Base-by-base conservation (phyloP, 2,113 vertebrate species). In the Grantiella picta region DNA sequence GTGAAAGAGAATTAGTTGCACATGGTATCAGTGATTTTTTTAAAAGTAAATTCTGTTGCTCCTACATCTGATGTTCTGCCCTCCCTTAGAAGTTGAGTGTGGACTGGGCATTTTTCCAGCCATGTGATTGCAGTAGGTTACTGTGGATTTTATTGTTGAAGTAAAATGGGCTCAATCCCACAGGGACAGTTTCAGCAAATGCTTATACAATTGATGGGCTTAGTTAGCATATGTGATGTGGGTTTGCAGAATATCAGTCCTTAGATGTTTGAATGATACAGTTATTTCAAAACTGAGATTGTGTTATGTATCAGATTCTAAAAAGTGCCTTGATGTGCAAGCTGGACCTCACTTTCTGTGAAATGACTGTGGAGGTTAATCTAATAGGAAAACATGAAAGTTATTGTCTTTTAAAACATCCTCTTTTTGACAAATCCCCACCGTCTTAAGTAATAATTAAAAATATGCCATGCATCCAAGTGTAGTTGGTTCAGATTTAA, bases 81-180 rank as follows among this genome's bases (percentile, higher is more conserved):
- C 72, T 94, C 81, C 82, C 64, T 94, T 84, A 79, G 73, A 72
- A 92, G 31, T 20, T 72, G 75, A 65, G 35, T 59, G 29, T 73
- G 72, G 50, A 42, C 76, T 83, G 76, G 77, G 54, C 68, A 16
- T 69, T 91, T 65, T 90, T 95, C 89, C 76, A 96, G 71, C 54
- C 24, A 2, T 42, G 35, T 68, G 42, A 77, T 57, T 80, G 80
- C 54, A 78, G 29, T 47, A 82, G 66, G 66, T 94, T 90, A 36
- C 54, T 52, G 31, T 77, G 61, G 47, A 64, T 94, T 87, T 94
- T 89, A 81, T 82, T 60, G 27, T 12, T 69, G 49, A 79, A 82
- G 38, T 91, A 40, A 91, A 96, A 87, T 60, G 22, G 44, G 31
- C 35, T 91, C 16, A 56, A 5, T 86, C 70, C 84, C 57, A 54